phyloP scores from a whole-genome alignment of 1,140 invertebrate species.

The Penaeus chinensis region DNA sequence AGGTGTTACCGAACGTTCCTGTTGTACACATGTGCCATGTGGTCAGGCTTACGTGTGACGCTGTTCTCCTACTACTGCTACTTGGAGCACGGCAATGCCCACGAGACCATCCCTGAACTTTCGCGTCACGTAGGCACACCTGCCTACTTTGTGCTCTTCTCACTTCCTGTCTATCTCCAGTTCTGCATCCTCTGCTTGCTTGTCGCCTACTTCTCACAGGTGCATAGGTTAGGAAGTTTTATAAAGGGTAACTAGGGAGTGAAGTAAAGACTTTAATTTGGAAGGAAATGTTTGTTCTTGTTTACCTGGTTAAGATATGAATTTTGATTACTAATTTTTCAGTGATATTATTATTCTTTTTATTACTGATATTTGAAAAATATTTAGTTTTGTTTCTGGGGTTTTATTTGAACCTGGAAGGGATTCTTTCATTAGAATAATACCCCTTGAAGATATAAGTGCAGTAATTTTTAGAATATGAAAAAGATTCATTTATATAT shows the following conservation, averaged over 20 bases:
- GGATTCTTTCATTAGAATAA: no score
- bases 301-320: no score
- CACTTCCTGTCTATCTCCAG: slow-evolving; percentile 46
- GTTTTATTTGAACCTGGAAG: no score
- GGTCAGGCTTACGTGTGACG: slow-evolving; percentile 41
- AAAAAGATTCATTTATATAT: no score
- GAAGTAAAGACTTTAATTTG: not conserved
- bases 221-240: not conserved
- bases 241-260: no score
- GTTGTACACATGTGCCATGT: slow-evolving; percentile 39
- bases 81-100: slow-evolving; percentile 34
- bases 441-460: no score
- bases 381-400: no score
- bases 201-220: slow-evolving; percentile 42
- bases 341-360: no score
- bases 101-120: slow-evolving; percentile 30
- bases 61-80: slow-evolving; percentile 48
- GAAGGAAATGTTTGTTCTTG: no score
- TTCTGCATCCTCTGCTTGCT: slow-evolving; percentile 48
- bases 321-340: no score
- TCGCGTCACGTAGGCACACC: slow-evolving; percentile 39
- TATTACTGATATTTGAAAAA: no score
- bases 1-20: slow-evolving; percentile 51
- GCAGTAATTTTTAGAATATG: no score
- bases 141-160: slow-evolving; percentile 43